A percentile compares a stretch with the other conserved stretches of the same genome.
Conservation (phyloP, 2,888 invertebrate species). For the Chrysolina haemoptera region DNA sequence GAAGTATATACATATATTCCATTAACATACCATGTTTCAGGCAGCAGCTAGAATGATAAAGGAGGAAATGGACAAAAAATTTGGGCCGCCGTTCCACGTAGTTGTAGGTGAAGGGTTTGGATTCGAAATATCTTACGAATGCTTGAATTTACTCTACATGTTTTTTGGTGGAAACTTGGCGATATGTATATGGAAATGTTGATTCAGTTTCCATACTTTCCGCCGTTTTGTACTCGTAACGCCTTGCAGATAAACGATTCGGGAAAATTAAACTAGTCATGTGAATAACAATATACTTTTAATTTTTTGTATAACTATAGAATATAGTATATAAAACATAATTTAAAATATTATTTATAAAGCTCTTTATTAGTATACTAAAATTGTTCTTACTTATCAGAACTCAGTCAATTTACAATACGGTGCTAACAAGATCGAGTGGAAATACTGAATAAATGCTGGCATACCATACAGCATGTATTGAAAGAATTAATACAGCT, state of each 20-base stretch:
- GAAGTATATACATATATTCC: neutral
- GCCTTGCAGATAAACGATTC: neutral
- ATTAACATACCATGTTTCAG: slow-evolving; percentile 66
- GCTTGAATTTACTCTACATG: slow-evolving; percentile 88
- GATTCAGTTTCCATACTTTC: slow-evolving; percentile 41
- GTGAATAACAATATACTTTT: slow-evolving; percentile 47
- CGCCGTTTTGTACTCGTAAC: neutral
- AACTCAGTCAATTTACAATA: slow-evolving; percentile 42
- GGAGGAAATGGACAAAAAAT: slow-evolving; percentile 95
- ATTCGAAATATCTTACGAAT: slow-evolving; percentile 93
- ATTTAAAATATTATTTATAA: slow-evolving; percentile 39
- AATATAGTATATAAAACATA: slow-evolving; percentile 41
- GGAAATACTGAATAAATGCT: slow-evolving; percentile 25
- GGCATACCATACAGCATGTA: neutral
- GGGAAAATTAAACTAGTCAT: slow-evolving; percentile 34
- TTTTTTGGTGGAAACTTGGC: slow-evolving; percentile 94
- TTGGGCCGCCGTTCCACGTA: slow-evolving; percentile 95
- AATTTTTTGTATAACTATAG: slow-evolving; percentile 43
- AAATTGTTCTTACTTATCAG: slow-evolving; percentile 40
- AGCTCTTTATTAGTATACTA: slow-evolving; percentile 47
- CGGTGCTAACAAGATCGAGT: neutral
- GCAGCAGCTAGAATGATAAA: slow-evolving; percentile 94
- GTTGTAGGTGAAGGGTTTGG: slow-evolving; percentile 97
- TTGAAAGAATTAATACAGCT: neutral
- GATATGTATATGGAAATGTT: slow-evolving; percentile 92